phyloP scores from a whole-genome alignment of 2,113 vertebrate species.

The Numenius arquata region DNA sequence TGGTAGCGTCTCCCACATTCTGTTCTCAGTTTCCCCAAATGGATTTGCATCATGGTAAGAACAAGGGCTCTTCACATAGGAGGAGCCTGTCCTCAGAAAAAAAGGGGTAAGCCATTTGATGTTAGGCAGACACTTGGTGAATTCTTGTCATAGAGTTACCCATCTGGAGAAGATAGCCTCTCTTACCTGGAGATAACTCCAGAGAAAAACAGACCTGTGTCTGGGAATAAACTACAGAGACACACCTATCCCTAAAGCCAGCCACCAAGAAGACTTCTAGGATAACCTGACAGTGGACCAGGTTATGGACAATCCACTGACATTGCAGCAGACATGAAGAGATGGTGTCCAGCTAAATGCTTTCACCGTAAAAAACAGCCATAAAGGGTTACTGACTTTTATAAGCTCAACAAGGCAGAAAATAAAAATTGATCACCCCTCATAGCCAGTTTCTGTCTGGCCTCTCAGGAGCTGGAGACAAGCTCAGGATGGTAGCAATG shows the following conservation, averaged over 20 bases:
- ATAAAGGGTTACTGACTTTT: not conserved
- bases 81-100: not conserved
- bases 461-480: not conserved
- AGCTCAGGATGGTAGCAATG: not conserved
- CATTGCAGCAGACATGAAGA: not conserved
- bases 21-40: too few species aligned
- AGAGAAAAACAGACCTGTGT: not conserved
- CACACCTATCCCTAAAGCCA: not conserved
- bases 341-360: not conserved
- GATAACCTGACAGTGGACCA: not conserved
- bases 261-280: not conserved
- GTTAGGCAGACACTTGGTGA: not conserved
- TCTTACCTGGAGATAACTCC: not conserved
- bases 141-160: not conserved
- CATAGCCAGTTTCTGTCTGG: not conserved
- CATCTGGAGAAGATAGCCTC: not conserved
- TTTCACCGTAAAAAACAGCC: not conserved
- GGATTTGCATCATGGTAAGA: not conserved
- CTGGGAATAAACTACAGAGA: not conserved
- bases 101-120: not conserved
- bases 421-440: not conserved
- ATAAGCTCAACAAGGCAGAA: not conserved
- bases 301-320: not conserved
- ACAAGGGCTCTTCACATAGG: not conserved
- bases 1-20: not conserved